Evolutionary conservation across 2,888 invertebrate genomes (phyloP).

Genomic region (Orthosia gothica): DNA sequence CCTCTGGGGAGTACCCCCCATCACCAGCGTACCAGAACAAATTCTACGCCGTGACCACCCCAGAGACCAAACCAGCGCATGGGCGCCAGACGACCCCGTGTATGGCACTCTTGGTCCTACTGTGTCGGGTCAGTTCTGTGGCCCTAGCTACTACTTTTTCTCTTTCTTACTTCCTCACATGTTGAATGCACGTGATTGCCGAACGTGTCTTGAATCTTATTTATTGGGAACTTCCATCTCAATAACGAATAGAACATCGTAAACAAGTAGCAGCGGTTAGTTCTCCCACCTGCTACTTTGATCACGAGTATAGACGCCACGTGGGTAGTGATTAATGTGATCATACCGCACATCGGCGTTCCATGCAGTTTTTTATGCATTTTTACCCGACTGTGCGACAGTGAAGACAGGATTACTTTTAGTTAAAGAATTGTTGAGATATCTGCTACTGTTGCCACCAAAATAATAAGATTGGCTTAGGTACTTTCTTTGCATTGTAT

Average conservation of each 20-base stretch:
- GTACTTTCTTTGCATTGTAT: no score
- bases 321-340: slow-evolving; percentile 24
- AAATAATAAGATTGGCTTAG: no score
- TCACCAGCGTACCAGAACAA: no score
- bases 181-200: slow-evolving; percentile 1
- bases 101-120: no score
- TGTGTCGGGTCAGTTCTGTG: no score
- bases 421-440: not conserved
- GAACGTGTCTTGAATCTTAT: slow-evolving; percentile 11
- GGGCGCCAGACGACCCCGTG: no score
- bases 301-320: slow-evolving; percentile 2
- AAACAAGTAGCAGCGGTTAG: slow-evolving; percentile 15
- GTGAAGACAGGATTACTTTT: not conserved
- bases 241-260: not conserved
- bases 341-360: not conserved
- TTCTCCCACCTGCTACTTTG: slow-evolving; percentile 13
- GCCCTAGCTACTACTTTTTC: no score
- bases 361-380: slow-evolving; percentile 29
- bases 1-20: no score
- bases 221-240: slow-evolving; percentile 7
- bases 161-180: not conserved
- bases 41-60: no score
- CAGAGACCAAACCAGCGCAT: no score
- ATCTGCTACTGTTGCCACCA: no score
- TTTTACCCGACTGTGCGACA: not conserved